Percentiles rank a stretch among this genome's conserved stretches.
Conservation (phyloP, 64 coral and sea anemone species). For the Hydrozoanthus tunicans region DNA sequence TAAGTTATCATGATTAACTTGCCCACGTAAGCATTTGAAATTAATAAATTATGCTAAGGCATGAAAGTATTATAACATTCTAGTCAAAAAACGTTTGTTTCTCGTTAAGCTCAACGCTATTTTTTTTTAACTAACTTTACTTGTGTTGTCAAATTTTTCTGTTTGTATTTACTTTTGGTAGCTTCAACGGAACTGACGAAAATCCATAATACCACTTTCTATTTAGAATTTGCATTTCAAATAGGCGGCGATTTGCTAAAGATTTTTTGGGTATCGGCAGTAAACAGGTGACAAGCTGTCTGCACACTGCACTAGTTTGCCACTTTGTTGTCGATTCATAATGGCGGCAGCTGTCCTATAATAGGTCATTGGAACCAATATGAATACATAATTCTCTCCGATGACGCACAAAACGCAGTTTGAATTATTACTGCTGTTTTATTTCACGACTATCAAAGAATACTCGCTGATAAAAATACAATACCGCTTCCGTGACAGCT, state of each 20-base stretch:
- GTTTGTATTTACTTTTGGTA: no score
- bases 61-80: no score
- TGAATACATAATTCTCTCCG: neutral
- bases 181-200: no score
- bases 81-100: no score
- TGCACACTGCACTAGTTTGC: neutral
- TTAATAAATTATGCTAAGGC: no score
- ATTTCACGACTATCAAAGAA: neutral
- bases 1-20: no score
- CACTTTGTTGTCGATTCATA: neutral
- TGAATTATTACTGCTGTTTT: conserved; percentile 17
- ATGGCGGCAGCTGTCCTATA: neutral
- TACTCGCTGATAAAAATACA: neutral
- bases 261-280: neutral
- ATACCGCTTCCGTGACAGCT: neutral
- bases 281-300: conserved; percentile 1
- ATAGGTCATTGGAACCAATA: neutral
- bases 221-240: conserved; percentile 46
- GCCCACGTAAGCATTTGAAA: no score
- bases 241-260: neutral
- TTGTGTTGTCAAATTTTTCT: no score
- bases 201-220: neutral
- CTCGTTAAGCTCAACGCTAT: no score
- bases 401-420: neutral
- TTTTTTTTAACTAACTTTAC: no score